Conservation (phyloP, 2,113 vertebrate species). For the Ameiurus melas region DNA sequence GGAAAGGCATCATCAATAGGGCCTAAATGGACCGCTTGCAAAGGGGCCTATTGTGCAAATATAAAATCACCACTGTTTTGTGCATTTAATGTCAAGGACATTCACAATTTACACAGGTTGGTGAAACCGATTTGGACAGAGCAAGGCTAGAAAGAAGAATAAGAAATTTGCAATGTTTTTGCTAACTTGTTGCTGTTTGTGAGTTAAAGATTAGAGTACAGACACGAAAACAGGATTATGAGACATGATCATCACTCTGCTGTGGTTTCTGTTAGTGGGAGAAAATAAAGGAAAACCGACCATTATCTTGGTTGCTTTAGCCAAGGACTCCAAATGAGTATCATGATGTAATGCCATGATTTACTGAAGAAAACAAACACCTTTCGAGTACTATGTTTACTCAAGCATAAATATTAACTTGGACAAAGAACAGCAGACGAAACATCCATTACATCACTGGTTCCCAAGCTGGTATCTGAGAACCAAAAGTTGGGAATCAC, state of each 20-base stretch:
- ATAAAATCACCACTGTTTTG: not conserved
- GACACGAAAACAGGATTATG: constrained; percentile 49
- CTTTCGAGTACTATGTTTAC: not conserved
- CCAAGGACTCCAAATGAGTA: constrained; percentile 61
- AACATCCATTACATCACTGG: constrained; percentile 11
- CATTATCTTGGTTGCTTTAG: constrained; percentile 48
- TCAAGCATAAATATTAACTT: constrained; percentile 14
- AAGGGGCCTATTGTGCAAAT: not conserved
- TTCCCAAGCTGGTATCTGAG: not conserved
- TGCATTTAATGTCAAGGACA: not conserved
- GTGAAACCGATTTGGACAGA: not conserved
- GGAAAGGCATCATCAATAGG: not conserved
- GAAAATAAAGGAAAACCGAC: constrained; percentile 55
- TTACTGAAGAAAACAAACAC: constrained; percentile 59
- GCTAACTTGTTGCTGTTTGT: constrained; percentile 18
- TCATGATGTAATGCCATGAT: constrained; percentile 66
- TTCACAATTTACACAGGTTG: not conserved
- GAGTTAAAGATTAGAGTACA: constrained; percentile 29
- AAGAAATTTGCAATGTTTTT: constrained; percentile 17
- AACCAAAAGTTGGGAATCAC: not conserved
- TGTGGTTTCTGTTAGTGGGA: constrained; percentile 55
- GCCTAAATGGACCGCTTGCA: too few species aligned
- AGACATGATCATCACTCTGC: constrained; percentile 58
- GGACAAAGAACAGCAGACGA: not conserved
- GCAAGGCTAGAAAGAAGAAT: not conserved